Conservation (phyloP, 2,888 invertebrate genomes). For the Thumatha senex region DNA sequence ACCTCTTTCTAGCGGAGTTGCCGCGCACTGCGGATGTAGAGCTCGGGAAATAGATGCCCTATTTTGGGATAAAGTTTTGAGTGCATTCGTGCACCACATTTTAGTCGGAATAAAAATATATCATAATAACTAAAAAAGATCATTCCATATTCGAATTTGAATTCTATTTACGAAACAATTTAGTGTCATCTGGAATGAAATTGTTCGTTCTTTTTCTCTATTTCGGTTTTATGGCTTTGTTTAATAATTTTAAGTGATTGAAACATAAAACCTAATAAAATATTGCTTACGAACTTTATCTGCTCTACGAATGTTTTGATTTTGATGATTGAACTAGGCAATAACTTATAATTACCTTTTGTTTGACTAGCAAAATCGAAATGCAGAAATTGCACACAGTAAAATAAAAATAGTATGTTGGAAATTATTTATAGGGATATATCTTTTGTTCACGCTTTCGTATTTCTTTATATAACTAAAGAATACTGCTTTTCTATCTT, state of each 20-base stretch:
- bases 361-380: no score
- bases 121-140: not conserved
- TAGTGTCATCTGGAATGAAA: not conserved
- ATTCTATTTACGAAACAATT: slow-evolving; percentile 4
- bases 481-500: no score
- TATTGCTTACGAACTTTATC: not conserved
- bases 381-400: no score
- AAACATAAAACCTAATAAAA: not conserved
- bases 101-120: slow-evolving; percentile 32
- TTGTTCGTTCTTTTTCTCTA: not conserved
- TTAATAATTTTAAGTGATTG: not conserved
- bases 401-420: no score
- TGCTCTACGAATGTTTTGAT: no score
- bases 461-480: no score
- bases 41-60: slow-evolving; percentile 55
- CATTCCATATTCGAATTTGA: slow-evolving; percentile 4
- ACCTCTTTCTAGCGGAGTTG: slow-evolving; percentile 48
- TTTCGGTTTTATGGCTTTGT: not conserved
- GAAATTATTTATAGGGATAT: no score
- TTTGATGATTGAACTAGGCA: no score
- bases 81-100: slow-evolving; percentile 38
- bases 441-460: no score
- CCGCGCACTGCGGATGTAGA: slow-evolving; percentile 69
- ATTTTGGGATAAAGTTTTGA: slow-evolving; percentile 53
- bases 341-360: no score